Conservation (phyloP, 2,113 vertebrate genomes). For the Jaculus jaculus region DNA sequence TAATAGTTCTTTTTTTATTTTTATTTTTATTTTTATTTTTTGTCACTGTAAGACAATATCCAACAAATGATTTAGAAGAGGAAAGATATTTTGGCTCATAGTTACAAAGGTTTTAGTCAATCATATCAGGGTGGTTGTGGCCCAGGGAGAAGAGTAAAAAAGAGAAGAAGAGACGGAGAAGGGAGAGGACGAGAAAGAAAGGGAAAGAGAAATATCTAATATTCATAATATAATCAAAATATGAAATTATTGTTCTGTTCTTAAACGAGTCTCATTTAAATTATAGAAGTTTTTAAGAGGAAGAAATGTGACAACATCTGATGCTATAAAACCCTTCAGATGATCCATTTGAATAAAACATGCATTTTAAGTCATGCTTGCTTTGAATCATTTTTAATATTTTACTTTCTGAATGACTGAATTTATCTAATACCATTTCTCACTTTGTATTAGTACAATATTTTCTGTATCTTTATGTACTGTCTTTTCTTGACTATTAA, state of each 20-base stretch:
- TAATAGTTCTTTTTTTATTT: not conserved
- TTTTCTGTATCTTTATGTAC: not conserved
- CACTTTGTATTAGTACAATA: not conserved
- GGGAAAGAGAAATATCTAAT: not conserved
- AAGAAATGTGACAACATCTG: not conserved
- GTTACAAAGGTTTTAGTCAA: too few relatives aligned
- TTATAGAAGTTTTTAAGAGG: not conserved
- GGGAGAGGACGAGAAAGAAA: too few relatives aligned
- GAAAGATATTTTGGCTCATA: too few relatives aligned
- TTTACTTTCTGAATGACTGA: constrained; percentile 1
- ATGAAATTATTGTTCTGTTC: not conserved
- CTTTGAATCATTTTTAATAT: not conserved
- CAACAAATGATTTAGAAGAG: not conserved
- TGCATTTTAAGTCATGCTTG: not conserved
- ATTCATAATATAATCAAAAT: constrained; percentile 37
- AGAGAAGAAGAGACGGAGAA: too few relatives aligned
- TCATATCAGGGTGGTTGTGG: too few relatives aligned
- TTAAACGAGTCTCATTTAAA: constrained; percentile 10
- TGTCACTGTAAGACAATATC: not conserved
- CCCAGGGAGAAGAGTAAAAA: too few relatives aligned
- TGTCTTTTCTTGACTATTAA: not conserved
- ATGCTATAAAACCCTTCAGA: not conserved
- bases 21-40: too few relatives aligned
- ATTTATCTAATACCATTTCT: not conserved
- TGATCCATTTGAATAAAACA: not conserved